A percentile compares a stretch with the other conserved stretches of the same genome.
phyloP scores from a whole-genome alignment of 2,888 invertebrate species.

The Lumbricus terrestris region DNA sequence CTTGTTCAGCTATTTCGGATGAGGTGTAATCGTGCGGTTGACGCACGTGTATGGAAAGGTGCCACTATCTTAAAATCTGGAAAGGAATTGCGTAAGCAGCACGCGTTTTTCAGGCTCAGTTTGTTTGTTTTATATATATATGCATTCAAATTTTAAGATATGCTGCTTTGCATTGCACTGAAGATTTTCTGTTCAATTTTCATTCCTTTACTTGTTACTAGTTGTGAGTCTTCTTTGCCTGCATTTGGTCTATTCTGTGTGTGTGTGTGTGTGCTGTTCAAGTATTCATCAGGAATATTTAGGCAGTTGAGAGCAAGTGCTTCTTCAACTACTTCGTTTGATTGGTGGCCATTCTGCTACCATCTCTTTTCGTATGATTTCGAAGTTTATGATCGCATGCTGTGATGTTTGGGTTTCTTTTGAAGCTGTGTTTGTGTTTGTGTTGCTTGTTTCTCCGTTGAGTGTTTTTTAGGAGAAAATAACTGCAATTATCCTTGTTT shows the following conservation, averaged over 20 bases:
- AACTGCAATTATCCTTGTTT: background rate
- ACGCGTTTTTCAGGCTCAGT: background rate
- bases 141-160: background rate
- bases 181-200: background rate
- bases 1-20: background rate
- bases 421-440: background rate
- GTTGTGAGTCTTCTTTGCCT: background rate
- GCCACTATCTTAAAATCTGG: background rate
- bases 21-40: background rate
- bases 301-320: background rate
- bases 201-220: background rate
- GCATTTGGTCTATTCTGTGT: background rate
- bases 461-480: background rate
- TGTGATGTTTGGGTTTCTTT: background rate
- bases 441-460: background rate
- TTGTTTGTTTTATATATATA: background rate
- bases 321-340: background rate
- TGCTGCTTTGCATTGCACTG: background rate
- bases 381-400: background rate
- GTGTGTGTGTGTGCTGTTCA: background rate
- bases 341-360: background rate
- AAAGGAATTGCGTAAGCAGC: background rate
- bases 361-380: background rate
- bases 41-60: background rate
- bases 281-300: conserved; percentile 3